Evolutionary conservation across 92 coral and sea anemone species (phyloP), one percentile per base, ranked within the genome.

Genomic region (Montipora capitata): DNA sequence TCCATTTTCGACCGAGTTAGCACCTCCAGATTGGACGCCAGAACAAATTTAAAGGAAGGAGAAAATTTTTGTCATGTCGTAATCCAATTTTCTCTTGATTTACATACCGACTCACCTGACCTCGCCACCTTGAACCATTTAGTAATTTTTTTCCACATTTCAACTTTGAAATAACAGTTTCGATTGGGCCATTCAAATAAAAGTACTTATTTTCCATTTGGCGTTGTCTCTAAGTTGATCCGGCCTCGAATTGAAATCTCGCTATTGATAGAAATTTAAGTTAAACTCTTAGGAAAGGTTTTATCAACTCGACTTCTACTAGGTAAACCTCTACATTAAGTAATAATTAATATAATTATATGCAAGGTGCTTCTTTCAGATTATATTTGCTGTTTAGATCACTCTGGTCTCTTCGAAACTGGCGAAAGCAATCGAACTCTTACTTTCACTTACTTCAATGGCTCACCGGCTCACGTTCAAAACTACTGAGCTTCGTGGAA

Each of bases 31-130:
- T 17, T 63, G 38, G 39, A 10, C 35, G 38, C 68, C 68, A 7
- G 4, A 17, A 20, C 11, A 63, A 63, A 63, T 20, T 63, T 63
- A 7, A 18, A 63, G 68, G 38, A 63, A 20, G n/a, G 68, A 63
- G 4, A 16, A 63, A 63, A 63, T 16, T 20, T 7, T 16, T 12
- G 38, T 16, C 38, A 9, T 12, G 38, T 16, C 38, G 39, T 63
- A 63, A 63, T 63, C 68, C 68, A 63, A 63, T 63, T 63, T 63
- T 5, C 68, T 63, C 39, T 16, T 18, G 68, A 20, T 39, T 63
- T 16, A 1, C 38, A 63, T 16, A 39, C 11, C 39, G 38, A 63
- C 35, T 63, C 39, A 63, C 68, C 38, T 10, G 52, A 10, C 40
- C 18, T 63, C 68, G 39, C 17, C 8, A 63, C 39, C 68, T 63